A percentile compares a stretch with the other conserved stretches of the same genome.
phyloP scores from a whole-genome alignment of 2,113 vertebrate species.

The Phylloscopus whistleri region DNA sequence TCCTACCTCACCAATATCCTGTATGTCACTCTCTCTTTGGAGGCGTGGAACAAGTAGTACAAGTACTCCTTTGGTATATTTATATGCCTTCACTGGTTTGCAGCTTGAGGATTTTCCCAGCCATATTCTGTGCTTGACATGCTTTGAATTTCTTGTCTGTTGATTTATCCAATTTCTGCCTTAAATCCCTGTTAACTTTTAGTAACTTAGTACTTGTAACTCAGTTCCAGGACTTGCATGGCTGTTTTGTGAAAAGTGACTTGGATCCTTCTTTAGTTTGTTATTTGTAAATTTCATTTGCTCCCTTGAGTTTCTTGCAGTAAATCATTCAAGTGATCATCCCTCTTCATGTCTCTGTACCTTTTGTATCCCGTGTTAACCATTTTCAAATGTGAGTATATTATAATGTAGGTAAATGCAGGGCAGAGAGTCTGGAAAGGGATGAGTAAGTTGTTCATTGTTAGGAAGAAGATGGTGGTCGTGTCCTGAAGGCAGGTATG shows the following conservation, averaged over 20 bases:
- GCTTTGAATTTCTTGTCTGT: not conserved
- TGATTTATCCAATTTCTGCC: not conserved
- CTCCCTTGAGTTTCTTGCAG: not conserved
- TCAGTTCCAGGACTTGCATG: not conserved
- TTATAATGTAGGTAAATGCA: not conserved
- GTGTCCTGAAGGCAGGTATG: not conserved
- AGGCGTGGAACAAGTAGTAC: not conserved
- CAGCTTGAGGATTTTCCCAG: not conserved
- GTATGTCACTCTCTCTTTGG: not conserved
- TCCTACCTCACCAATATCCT: not conserved
- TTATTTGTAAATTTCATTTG: not conserved
- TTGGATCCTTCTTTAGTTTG: not conserved
- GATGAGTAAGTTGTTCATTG: not conserved
- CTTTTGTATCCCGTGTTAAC: not conserved
- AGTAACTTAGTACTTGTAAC: not conserved
- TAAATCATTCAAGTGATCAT: not conserved
- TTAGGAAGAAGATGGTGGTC: not conserved
- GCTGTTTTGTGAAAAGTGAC: not conserved
- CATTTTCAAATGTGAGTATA: not conserved
- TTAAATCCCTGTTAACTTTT: not conserved
- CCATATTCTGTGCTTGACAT: not conserved
- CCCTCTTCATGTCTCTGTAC: not conserved
- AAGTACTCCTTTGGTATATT: not conserved
- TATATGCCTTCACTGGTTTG: not conserved
- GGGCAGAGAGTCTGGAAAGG: not conserved